Conservation (phyloP, 2,113 vertebrate species). For the Gallinago media region DNA sequence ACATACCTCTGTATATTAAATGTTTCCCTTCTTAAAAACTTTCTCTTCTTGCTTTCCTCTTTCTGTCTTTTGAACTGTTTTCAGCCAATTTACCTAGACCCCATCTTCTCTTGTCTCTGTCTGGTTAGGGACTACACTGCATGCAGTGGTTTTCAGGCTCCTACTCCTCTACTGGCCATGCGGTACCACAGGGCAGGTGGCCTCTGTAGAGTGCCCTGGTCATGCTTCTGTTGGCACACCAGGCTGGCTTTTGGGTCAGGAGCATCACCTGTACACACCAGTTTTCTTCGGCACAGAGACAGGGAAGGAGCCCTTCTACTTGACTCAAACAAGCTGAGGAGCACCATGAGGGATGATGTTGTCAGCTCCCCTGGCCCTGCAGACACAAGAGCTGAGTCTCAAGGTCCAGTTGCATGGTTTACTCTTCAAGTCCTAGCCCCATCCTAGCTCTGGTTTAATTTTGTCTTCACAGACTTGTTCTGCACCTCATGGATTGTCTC, state of each 20-base stretch:
- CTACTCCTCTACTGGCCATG: accelerated
- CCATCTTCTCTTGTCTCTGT: background rate
- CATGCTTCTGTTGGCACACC: background rate
- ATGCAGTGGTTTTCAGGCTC: background rate
- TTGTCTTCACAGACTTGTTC: background rate
- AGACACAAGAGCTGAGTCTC: background rate
- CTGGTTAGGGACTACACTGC: background rate
- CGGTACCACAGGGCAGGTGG: background rate
- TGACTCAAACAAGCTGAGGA: accelerated
- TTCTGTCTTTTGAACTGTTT: background rate
- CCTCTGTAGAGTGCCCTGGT: background rate
- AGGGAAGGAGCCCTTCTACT: background rate
- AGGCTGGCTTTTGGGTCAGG: background rate
- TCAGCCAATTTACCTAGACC: background rate
- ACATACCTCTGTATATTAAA: background rate
- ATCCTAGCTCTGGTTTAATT: background rate
- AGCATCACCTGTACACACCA: background rate
- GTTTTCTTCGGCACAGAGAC: accelerated
- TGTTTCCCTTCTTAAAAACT: background rate
- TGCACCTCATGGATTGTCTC: background rate
- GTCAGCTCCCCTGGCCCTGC: background rate
- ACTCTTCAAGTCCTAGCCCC: background rate
- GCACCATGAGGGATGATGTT: accelerated
- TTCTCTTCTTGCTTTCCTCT: background rate
- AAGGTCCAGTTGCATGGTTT: background rate